These are phyloP conservation scores for Tridacna crocea DNA, from an alignment of 2,888 invertebrate species.

Conservation along the genomic window DNA sequence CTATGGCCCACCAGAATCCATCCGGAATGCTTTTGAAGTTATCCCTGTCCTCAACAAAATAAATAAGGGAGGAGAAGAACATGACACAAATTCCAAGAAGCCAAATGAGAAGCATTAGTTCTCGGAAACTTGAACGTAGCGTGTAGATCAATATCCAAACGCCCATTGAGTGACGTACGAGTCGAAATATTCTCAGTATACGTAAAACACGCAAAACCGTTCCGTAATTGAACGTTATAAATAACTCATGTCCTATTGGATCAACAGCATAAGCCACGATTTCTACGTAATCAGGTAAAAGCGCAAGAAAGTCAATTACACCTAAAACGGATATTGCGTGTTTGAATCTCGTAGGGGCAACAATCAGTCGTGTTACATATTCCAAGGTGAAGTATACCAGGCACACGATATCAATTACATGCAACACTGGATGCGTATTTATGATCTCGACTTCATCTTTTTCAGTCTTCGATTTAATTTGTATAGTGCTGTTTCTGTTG, in stretches of 20 bases:
- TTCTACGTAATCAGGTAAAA: slow-evolving; percentile 76
- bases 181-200: slow-evolving; percentile 75
- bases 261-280: slow-evolving; percentile 61
- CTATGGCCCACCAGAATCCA: slow-evolving; percentile 81
- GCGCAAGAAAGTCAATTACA: slow-evolving; percentile 66
- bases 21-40: slow-evolving; percentile 76
- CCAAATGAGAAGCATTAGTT: slow-evolving; percentile 76
- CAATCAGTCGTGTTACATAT: slow-evolving; percentile 52
- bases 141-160: slow-evolving; percentile 80
- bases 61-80: slow-evolving; percentile 80
- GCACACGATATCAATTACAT: slow-evolving; percentile 59
- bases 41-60: slow-evolving; percentile 74
- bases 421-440: slow-evolving; percentile 22
- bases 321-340: slow-evolving; percentile 57
- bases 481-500: neutral
- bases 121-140: slow-evolving; percentile 77
- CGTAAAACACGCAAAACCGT: slow-evolving; percentile 73
- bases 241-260: slow-evolving; percentile 24
- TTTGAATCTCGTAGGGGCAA: slow-evolving; percentile 52
- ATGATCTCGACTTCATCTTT: slow-evolving; percentile 3
- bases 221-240: slow-evolving; percentile 58
- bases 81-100: slow-evolving; percentile 79
- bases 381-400: slow-evolving; percentile 62
- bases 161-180: slow-evolving; percentile 77
- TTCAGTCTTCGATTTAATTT: neutral